Conservation (phyloP, 2,113 vertebrate species). For the Callopanchax toddi region DNA sequence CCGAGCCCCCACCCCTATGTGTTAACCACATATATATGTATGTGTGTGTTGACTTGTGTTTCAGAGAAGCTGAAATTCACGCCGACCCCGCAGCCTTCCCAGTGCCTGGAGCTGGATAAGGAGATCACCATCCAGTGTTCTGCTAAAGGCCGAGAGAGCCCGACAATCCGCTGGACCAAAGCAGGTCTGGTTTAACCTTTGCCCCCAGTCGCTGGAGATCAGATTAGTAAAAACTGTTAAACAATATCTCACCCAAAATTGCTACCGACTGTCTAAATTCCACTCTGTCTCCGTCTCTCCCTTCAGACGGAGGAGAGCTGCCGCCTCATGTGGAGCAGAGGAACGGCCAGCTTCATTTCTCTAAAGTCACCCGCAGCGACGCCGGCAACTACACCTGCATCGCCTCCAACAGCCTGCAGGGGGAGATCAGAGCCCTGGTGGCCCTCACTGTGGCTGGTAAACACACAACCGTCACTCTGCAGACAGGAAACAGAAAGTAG, state of each 20-base stretch:
- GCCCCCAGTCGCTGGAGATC: not conserved
- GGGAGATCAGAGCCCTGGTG: constrained; percentile 90
- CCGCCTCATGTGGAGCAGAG: constrained; percentile 84
- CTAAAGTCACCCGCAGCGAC: constrained; percentile 87
- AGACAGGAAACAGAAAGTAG: not conserved
- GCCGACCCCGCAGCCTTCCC: constrained; percentile 86
- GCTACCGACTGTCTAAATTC: no score
- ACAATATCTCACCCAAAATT: not conserved
- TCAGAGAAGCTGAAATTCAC: constrained; percentile 98
- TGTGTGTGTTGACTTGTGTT: constrained; percentile 51
- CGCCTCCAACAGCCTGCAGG: constrained; percentile 91
- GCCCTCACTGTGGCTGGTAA: constrained; percentile 91
- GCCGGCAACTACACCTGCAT: constrained; percentile 94
- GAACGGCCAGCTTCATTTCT: constrained; percentile 87
- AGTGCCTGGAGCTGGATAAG: constrained; percentile 95
- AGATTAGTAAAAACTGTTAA: constrained; percentile 10
- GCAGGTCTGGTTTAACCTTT: constrained; percentile 78
- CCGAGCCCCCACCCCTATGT: not conserved
- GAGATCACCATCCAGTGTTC: constrained; percentile 90
- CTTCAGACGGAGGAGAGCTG: constrained; percentile 88
- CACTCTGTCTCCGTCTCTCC: constrained; percentile 32
- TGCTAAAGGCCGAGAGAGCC: constrained; percentile 88
- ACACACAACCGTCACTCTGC: constrained; percentile 4
- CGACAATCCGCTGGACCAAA: constrained; percentile 92
- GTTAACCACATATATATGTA: constrained; percentile 13